These are phyloP conservation scores for Chrysomela aeneicollis DNA, from an alignment of 2,888 invertebrate genomes.

Conservation along the genomic window DNA sequence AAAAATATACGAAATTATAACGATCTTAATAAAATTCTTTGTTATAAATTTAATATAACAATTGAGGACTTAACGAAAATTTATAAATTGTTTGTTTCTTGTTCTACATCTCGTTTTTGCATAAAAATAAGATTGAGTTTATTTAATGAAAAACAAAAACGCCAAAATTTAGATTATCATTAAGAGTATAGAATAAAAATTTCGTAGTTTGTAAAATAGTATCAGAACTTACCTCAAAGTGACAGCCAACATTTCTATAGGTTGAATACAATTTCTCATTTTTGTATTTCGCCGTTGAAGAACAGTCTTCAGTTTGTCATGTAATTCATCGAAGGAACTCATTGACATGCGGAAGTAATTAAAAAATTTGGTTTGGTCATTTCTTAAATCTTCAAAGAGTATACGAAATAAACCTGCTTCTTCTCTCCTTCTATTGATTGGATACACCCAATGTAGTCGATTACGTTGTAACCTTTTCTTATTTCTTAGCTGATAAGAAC, in stretches of 20 bases:
- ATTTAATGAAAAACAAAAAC: slow-evolving; percentile 23
- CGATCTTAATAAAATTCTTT: slow-evolving; percentile 13
- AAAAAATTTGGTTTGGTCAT: slow-evolving; percentile 21
- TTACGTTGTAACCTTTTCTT: background rate
- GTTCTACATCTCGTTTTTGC: slow-evolving; percentile 18
- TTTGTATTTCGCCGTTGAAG: slow-evolving; percentile 20
- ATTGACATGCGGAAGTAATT: slow-evolving; percentile 26
- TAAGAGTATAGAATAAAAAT: slow-evolving; percentile 18
- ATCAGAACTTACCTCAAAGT: slow-evolving; percentile 26
- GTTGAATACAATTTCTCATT: slow-evolving; percentile 24
- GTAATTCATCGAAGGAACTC: slow-evolving; percentile 13
- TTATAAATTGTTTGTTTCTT: slow-evolving; percentile 21
- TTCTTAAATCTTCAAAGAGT: slow-evolving; percentile 17
- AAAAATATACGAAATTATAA: slow-evolving; percentile 15
- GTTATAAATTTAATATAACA: slow-evolving; percentile 22
- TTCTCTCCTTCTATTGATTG: slow-evolving; percentile 14
- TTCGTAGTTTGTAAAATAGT: slow-evolving; percentile 17
- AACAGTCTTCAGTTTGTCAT: slow-evolving; percentile 3
- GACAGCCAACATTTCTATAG: slow-evolving; percentile 25
- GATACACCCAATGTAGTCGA: slow-evolving; percentile 22
- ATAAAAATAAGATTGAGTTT: slow-evolving; percentile 20
- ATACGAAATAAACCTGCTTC: slow-evolving; percentile 20
- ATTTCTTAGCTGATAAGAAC: too few relatives aligned
- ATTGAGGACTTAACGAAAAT: slow-evolving; percentile 17
- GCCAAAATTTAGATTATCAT: slow-evolving; percentile 17